Percentiles rank a stretch among this genome's conserved stretches.
Evolutionary conservation across 2,113 vertebrate genomes (phyloP).

Genomic region (Eclectus roratus): DNA sequence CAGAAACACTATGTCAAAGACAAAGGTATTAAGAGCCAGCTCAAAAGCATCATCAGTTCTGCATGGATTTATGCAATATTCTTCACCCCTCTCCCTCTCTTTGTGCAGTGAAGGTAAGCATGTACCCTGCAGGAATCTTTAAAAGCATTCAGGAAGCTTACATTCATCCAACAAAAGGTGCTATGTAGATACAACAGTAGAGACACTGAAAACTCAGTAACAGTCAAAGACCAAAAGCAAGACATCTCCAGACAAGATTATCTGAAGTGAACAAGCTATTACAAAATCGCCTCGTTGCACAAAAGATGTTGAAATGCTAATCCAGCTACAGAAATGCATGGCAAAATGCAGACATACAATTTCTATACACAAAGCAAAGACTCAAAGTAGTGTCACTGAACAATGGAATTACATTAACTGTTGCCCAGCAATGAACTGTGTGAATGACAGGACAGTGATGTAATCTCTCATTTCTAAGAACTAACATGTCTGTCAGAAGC

Average conservation of each 20-base stretch:
- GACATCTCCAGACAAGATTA: neutral
- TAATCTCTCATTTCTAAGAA: neutral
- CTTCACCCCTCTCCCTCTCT: neutral
- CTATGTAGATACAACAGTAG: neutral
- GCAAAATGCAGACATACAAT: slow-evolving; percentile 22
- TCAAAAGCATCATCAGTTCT: neutral
- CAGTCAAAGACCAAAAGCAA: neutral
- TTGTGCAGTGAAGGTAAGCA: neutral
- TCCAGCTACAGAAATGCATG: neutral
- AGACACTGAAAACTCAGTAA: neutral
- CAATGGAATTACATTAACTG: slow-evolving; percentile 28
- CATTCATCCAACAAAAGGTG: neutral
- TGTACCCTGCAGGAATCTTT: neutral
- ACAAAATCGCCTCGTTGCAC: neutral
- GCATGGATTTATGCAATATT: neutral
- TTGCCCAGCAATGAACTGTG: slow-evolving; percentile 17
- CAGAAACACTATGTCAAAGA: neutral
- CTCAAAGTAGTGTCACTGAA: slow-evolving; percentile 25
- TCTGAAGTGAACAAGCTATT: neutral
- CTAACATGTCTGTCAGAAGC: neutral
- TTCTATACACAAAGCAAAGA: slow-evolving; percentile 27
- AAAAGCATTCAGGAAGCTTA: neutral
- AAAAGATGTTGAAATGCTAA: neutral
- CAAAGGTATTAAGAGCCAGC: neutral
- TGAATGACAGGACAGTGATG: slow-evolving; percentile 7